These are phyloP conservation scores for Lasioglossum calceatum DNA, from an alignment of 2,888 invertebrate species.

Conservation along the genomic window DNA sequence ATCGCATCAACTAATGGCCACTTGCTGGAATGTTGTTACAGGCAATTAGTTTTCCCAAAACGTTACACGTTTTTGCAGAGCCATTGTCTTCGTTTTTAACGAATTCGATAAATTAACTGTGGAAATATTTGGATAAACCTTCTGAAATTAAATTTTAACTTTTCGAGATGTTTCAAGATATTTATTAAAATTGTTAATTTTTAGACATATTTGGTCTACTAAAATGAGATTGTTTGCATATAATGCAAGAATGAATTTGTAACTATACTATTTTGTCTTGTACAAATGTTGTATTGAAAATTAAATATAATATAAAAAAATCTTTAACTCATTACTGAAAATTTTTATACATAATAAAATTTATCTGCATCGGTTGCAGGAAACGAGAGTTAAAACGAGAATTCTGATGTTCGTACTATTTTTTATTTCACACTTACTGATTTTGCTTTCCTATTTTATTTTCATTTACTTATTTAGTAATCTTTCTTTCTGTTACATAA, in stretches of 20 bases:
- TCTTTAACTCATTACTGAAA: too few species aligned
- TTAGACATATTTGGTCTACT: background rate
- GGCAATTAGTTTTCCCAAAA: background rate
- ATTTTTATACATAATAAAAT: too few species aligned
- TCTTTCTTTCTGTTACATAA: too few species aligned
- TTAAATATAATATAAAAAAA: too few species aligned
- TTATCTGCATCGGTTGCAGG: too few species aligned
- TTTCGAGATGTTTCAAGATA: background rate
- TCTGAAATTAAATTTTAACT: background rate
- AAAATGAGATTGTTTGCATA: background rate
- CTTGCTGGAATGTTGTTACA: slow-evolving; percentile 8
- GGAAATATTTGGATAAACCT: background rate
- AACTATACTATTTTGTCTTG: too few species aligned
- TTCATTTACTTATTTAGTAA: too few species aligned
- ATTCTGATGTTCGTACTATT: too few species aligned
- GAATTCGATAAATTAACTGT: background rate
- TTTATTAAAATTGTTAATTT: background rate
- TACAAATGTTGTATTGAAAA: background rate
- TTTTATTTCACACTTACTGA: too few species aligned
- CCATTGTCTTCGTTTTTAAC: background rate
- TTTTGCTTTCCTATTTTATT: too few species aligned
- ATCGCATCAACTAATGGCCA: slow-evolving; percentile 31
- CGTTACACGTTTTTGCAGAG: background rate
- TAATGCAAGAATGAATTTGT: too few species aligned
- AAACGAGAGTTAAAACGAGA: too few species aligned